Conservation (phyloP, 2,888 invertebrate genomes). For the Xylota segnis region DNA sequence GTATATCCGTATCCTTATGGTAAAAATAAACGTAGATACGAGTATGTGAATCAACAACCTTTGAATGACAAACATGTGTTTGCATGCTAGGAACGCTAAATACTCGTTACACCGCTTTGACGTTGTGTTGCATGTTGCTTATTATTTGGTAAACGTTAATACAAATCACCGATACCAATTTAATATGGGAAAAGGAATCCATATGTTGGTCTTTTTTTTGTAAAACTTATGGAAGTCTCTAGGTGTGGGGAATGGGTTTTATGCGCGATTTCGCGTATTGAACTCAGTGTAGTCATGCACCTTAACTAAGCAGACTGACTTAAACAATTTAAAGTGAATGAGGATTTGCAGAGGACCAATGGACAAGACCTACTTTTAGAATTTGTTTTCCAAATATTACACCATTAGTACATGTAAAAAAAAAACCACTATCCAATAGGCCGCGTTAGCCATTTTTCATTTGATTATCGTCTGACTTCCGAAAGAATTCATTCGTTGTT, state of each 20-base stretch:
- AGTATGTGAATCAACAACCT: slow-evolving; percentile 8
- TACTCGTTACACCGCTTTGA: not conserved
- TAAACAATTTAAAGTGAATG: too few relatives aligned
- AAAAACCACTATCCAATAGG: too few relatives aligned
- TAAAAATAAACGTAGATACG: not conserved
- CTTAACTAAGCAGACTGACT: not conserved
- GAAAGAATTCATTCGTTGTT: too few relatives aligned
- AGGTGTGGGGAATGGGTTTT: not conserved
- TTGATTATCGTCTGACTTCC: too few relatives aligned
- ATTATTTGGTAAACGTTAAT: not conserved
- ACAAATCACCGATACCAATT: not conserved
- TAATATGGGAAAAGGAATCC: not conserved
- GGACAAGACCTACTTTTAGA: too few relatives aligned
- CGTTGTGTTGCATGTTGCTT: slow-evolving; percentile 8
- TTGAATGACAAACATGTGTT: slow-evolving; percentile 8
- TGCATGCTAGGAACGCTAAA: slow-evolving; percentile 2
- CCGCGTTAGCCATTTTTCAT: too few relatives aligned
- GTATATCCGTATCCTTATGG: not conserved
- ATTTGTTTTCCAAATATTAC: too few relatives aligned
- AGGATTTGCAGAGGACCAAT: too few relatives aligned
- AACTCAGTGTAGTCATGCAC: not conserved
- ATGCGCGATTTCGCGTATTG: not conserved
- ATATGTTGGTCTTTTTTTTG: slow-evolving; percentile 3
- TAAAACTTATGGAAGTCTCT: not conserved
- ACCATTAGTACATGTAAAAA: too few relatives aligned